These are phyloP conservation scores for Babylonia areolata DNA, from an alignment of 1,140 invertebrate genomes.

Conservation along the genomic window DNA sequence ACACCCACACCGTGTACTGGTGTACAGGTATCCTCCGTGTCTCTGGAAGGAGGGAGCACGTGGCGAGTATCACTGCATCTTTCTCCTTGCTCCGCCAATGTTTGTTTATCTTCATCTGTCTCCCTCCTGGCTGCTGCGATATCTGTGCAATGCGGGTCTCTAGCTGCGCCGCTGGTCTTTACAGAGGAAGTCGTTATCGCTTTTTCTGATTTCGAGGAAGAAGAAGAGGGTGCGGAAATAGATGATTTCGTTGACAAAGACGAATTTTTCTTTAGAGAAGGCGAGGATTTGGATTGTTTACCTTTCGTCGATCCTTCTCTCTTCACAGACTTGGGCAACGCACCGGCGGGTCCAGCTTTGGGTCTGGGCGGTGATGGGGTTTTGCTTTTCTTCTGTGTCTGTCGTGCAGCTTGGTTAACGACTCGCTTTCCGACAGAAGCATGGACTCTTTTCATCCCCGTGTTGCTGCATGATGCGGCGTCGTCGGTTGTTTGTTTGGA, in stretches of 20 bases:
- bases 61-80: neutral
- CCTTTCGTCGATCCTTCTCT: neutral
- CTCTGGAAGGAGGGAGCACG: neutral
- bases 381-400: neutral
- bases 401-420: neutral
- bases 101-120: neutral
- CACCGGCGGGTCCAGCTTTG: neutral
- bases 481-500: neutral
- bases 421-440: neutral
- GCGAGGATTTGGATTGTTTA: neutral
- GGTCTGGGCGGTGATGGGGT: constrained; percentile 10
- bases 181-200: neutral
- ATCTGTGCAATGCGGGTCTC: neutral
- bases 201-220: constrained; percentile 9
- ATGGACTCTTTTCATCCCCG: neutral
- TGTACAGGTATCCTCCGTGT: too few relatives aligned
- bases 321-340: neutral
- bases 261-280: neutral
- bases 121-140: neutral
- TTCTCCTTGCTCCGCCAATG: neutral
- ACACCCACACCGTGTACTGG: neutral
- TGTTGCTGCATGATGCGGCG: neutral
- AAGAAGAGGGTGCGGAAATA: neutral
- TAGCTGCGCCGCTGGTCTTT: neutral
- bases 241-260: constrained; percentile 28